Evolutionary conservation across 92 coral and sea anemone species (phyloP).

Genomic region (Umimayanthus kanabou): DNA sequence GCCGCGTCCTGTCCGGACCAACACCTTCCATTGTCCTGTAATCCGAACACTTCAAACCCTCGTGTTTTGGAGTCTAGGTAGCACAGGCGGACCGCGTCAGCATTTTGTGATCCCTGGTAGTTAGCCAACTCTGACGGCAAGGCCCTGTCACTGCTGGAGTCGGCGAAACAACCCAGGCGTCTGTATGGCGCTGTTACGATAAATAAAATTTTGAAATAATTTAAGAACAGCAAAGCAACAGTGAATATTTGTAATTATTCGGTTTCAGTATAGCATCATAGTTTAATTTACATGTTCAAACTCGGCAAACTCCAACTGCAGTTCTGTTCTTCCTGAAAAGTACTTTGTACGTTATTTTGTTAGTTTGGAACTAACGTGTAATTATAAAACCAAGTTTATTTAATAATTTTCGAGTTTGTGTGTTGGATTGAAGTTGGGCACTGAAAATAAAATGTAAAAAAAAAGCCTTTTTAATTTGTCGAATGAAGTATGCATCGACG

Average conservation of each 20-base stretch:
- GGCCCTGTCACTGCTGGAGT: not conserved
- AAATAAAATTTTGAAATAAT: not conserved
- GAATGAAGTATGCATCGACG: no score
- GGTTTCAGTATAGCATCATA: not conserved
- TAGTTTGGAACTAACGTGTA: no score
- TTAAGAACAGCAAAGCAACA: no score
- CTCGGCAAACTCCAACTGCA: no score
- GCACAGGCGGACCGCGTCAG: constrained; percentile 3
- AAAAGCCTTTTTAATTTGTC: no score
- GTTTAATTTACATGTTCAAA: no score
- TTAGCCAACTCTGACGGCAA: not conserved
- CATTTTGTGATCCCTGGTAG: not conserved
- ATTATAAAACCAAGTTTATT: no score
- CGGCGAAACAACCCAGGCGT: constrained; percentile 9
- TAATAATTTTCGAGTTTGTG: no score
- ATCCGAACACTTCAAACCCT: constrained; percentile 2
- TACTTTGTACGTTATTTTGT: no score
- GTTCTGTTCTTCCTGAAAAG: no score
- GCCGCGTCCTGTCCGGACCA: not conserved
- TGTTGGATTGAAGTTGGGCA: no score
- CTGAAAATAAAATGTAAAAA: no score
- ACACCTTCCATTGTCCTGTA: constrained; percentile 6
- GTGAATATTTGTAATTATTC: not conserved
- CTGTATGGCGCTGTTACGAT: not conserved
- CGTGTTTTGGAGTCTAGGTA: not conserved